Conservation (phyloP, 2,797 vertebrate genomes). For the Schizopygopsis pylzovi region DNA sequence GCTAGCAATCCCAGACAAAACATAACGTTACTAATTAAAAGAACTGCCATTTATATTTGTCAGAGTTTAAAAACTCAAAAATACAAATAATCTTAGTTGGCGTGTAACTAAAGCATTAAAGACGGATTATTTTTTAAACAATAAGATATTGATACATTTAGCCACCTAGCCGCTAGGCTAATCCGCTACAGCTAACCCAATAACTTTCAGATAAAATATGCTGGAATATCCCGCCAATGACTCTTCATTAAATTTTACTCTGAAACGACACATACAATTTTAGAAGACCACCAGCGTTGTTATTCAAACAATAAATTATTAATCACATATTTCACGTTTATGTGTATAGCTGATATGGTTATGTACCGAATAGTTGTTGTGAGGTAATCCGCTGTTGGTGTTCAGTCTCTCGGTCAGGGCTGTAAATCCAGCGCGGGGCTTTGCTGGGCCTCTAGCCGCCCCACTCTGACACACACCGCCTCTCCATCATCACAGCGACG, state of each 20-base stretch:
- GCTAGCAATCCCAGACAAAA: background rate
- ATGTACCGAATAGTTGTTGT: slow-evolving; percentile 19
- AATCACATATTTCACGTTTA: background rate
- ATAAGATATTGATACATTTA: slow-evolving; percentile 18
- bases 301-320: background rate
- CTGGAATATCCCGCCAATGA: background rate
- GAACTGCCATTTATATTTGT: background rate
- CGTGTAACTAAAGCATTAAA: background rate
- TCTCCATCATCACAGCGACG: slow-evolving; percentile 57
- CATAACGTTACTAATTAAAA: background rate
- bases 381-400: slow-evolving; percentile 29
- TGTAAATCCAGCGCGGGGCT: slow-evolving; percentile 52
- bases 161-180: slow-evolving; percentile 18
- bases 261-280: background rate
- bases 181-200: slow-evolving; percentile 2
- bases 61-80: background rate
- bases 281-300: background rate
- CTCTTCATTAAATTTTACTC: background rate
- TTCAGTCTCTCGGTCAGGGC: background rate
- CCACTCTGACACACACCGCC: slow-evolving; percentile 54
- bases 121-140: background rate
- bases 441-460: slow-evolving; percentile 59
- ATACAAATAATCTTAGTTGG: background rate
- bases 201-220: slow-evolving; percentile 29
- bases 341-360: background rate